Conservation (phyloP, 1,140 invertebrate species). For the Calliopsis andreniformis region DNA sequence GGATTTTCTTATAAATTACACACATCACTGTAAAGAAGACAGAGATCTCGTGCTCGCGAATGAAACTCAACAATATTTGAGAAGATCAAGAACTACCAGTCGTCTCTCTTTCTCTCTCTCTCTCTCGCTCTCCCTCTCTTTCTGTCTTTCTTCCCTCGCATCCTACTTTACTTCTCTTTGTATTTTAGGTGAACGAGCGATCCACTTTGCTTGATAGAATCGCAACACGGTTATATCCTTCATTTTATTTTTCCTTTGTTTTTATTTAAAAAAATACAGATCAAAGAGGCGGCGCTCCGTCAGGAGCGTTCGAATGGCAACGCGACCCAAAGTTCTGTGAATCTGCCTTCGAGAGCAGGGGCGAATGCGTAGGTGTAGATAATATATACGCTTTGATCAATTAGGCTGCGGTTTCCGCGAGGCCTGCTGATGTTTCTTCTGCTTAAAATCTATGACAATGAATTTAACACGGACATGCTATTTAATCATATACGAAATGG, state of each 20-base stretch:
- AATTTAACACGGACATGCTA: too few species aligned
- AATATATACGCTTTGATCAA: constrained; percentile 1
- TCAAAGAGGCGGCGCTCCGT: constrained; percentile 18
- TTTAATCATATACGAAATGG: too few species aligned
- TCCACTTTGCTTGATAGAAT: background rate
- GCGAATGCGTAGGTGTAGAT: too few species aligned
- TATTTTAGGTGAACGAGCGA: constrained; percentile 24
- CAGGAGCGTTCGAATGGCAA: too few species aligned
- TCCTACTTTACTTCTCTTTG: background rate
- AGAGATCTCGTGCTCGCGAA: constrained; percentile 13
- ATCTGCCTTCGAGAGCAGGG: constrained; percentile 3
- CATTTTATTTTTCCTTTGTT: background rate
- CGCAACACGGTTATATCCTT: background rate
- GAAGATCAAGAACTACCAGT: background rate
- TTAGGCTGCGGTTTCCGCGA: background rate
- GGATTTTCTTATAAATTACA: background rate
- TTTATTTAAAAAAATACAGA: constrained; percentile 48
- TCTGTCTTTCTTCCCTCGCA: background rate
- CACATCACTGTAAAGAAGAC: background rate
- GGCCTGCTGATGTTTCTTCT: too few species aligned
- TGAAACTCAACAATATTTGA: background rate
- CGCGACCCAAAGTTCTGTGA: background rate
- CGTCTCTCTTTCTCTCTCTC: background rate
- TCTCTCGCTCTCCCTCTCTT: background rate
- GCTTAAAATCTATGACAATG: too few species aligned